These are phyloP conservation scores for Papilio elwesi DNA, from an alignment of 2,888 invertebrate species.

Conservation along the genomic window DNA sequence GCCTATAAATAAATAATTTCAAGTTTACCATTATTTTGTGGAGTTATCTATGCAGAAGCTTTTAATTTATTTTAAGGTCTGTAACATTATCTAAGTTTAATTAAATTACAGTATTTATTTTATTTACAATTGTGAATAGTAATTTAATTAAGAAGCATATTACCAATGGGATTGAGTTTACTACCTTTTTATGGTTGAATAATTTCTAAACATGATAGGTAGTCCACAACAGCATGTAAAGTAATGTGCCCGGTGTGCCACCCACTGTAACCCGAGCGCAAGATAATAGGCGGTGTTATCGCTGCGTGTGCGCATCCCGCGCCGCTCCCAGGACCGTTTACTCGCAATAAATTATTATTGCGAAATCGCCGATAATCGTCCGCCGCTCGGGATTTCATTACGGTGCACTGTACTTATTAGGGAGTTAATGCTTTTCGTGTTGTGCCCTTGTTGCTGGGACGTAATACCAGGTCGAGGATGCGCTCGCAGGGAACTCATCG, in stretches of 20 bases:
- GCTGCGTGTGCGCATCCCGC: constrained; percentile 66
- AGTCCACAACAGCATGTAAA: not conserved
- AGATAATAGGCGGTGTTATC: constrained; percentile 74
- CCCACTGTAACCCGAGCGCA: constrained; percentile 42
- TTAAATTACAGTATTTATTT: not conserved
- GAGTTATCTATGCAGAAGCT: too few relatives aligned
- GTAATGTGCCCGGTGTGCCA: constrained; percentile 49
- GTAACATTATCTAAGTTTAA: too few relatives aligned
- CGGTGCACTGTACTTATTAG: constrained; percentile 62
- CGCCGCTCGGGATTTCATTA: constrained; percentile 68
- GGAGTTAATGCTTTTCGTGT: constrained; percentile 46
- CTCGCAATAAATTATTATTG: constrained; percentile 68
- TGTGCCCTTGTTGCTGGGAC: constrained; percentile 21
- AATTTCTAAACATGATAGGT: not conserved
- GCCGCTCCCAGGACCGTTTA: constrained; percentile 58
- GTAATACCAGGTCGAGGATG: constrained; percentile 4
- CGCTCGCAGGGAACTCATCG: constrained; percentile 1
- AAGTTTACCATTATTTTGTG: too few relatives aligned
- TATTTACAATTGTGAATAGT: not conserved
- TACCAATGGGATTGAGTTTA: not conserved
- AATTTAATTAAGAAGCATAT: not conserved
- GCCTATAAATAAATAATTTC: too few relatives aligned
- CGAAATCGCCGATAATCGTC: constrained; percentile 76
- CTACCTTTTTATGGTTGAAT: not conserved
- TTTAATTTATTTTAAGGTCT: too few relatives aligned